These are phyloP conservation scores for Muntiacus muntjak DNA, from an alignment of 2,113 vertebrate species.

Conservation along the genomic window DNA sequence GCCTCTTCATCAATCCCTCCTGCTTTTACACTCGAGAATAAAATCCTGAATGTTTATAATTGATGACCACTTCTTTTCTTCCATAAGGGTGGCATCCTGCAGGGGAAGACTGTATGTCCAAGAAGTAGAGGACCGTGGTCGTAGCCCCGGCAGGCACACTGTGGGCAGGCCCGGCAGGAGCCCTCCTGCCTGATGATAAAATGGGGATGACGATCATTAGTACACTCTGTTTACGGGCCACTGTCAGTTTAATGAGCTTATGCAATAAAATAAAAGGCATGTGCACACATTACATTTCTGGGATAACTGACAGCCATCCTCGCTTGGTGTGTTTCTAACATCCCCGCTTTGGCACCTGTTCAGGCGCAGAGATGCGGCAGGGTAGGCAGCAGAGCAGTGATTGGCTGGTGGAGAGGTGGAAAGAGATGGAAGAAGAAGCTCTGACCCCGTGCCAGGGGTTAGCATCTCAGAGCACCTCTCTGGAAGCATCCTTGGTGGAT, in stretches of 20 bases:
- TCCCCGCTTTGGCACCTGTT: not conserved
- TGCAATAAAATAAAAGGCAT: not conserved
- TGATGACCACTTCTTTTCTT: not conserved
- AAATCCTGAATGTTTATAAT: not conserved
- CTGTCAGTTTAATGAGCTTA: not conserved
- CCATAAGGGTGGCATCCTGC: not conserved
- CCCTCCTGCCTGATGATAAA: not conserved
- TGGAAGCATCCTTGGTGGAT: not conserved
- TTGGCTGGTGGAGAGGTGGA: not conserved
- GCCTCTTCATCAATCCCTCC: not conserved
- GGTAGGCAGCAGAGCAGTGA: not conserved
- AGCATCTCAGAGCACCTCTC: not conserved
- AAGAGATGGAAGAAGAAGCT: not conserved
- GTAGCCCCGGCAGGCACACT: not conserved
- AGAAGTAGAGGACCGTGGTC: not conserved
- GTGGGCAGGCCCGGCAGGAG: not conserved
- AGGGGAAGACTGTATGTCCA: not conserved
- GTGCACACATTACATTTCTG: not conserved
- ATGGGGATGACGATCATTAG: not conserved
- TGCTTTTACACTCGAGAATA: not conserved
- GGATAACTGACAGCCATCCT: not conserved
- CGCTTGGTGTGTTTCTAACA: not conserved
- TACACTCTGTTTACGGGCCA: not conserved
- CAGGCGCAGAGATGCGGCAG: fast-evolving
- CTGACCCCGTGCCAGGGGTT: not conserved